These are phyloP conservation scores for Engraulis encrasicolus DNA, from an alignment of 2,113 vertebrate species.

Conservation along the genomic window DNA sequence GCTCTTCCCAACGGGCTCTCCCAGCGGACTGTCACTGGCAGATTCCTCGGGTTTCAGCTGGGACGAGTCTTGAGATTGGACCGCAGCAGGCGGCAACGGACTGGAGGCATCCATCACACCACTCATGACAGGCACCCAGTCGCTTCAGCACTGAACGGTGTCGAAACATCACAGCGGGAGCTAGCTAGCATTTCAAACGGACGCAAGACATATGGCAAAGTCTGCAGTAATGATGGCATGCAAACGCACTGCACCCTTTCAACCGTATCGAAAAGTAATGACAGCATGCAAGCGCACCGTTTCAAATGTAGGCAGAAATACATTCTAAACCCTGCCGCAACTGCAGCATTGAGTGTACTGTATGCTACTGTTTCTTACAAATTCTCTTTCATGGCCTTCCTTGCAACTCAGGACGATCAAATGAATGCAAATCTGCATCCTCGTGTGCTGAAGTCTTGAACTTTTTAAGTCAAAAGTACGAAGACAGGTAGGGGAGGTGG, in stretches of 20 bases:
- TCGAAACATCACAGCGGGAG: neutral
- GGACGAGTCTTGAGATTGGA: neutral
- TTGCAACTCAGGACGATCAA: no score
- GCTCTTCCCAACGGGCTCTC: no score
- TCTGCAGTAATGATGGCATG: neutral
- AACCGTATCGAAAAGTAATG: neutral
- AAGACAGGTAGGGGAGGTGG: neutral
- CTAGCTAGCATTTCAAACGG: neutral
- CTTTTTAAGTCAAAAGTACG: neutral
- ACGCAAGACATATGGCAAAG: neutral
- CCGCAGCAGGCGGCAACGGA: neutral
- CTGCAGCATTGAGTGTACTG: no score
- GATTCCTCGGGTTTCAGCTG: neutral
- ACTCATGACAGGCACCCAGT: neutral
- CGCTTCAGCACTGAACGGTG: neutral
- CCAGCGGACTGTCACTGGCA: neutral
- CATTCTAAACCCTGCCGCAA: no score
- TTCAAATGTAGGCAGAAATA: no score
- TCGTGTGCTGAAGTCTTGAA: neutral
- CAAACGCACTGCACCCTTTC: no score
- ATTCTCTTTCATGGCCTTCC: no score
- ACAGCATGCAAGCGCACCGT: neutral
- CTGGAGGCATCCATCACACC: slow-evolving; percentile 10
- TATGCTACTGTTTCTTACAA: no score
- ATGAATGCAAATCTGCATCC: neutral